phyloP scores from a whole-genome alignment of 2,113 vertebrate species.

The Hypomesus transpacificus region DNA sequence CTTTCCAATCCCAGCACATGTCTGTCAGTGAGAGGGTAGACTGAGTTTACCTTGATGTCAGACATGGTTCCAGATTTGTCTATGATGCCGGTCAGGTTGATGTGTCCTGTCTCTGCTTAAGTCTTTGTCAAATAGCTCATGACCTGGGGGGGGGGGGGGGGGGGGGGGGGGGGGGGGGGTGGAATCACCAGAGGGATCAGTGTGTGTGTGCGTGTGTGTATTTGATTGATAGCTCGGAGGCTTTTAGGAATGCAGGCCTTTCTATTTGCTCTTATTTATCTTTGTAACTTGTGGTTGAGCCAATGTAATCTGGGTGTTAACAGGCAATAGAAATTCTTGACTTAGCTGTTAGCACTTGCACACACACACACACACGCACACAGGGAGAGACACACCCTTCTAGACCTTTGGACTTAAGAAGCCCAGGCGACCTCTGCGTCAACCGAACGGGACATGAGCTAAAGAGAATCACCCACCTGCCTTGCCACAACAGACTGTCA shows the following conservation, averaged over 20 bases:
- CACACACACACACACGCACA: conserved; percentile 26
- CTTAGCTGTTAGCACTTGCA: conserved; percentile 42
- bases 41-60: background rate
- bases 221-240: conserved; percentile 45
- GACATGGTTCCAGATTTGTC: conserved; percentile 17
- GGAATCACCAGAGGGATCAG: background rate
- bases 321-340: conserved; percentile 41
- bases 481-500: conserved; percentile 6
- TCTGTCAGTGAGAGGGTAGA: conserved; percentile 20
- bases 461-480: conserved; percentile 7
- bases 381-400: conserved; percentile 24
- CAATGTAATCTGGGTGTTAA: conserved; percentile 55
- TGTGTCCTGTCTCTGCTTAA: conserved; percentile 12
- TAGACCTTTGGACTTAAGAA: conserved; percentile 45
- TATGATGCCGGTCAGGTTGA: conserved; percentile 23
- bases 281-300: conserved; percentile 38
- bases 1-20: background rate
- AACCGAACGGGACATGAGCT: conserved; percentile 16
- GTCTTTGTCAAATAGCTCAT: conserved; percentile 37
- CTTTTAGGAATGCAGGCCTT: conserved; percentile 41
- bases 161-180: conserved; percentile 9
- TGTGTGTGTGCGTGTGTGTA: conserved; percentile 15
- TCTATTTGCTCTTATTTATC: conserved; percentile 57
- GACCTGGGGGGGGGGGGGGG: conserved; percentile 11
- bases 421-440: conserved; percentile 32